Base-by-base conservation (phyloP, 1,140 invertebrate genomes). In the Orius insidiosus region DNA sequence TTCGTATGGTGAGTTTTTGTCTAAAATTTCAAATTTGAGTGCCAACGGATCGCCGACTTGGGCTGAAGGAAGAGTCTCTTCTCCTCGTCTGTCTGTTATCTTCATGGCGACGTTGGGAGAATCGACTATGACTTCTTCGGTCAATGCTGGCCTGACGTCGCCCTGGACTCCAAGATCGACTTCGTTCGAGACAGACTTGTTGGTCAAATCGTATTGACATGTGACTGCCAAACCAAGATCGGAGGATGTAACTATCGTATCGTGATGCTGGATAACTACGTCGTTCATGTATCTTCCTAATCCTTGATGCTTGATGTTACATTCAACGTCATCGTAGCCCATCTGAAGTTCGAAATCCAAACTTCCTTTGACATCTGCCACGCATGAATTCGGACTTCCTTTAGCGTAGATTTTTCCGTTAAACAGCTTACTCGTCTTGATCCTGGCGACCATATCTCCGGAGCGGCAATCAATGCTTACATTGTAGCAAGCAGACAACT, bases 381-480 rank as follows among this genome's bases (percentile, higher is more conserved):
- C 81, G 61, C 88, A 94, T 1, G 84, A 87, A 59, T 89, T 89
- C 11, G 87, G 87, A 52, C 84, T 84, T 8, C 85, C 83, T 59
- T 92, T 92, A 11, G 85, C 86, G 64, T 93, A 93, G 40, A 93
- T 84, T 65, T 93, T 93, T 36, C 89, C 89, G 59, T 87, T 83
- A 67, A 93, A 93, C 4, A 93, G 67, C 60, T 88, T 89, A 46
- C 80, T 88, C 4, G 88, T 92, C 59, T 85, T 80, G 57, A 93
- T 90, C 19, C 76, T 75, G 13, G 88, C 86, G 31, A 90, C 75
- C 89, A 94, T 94, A 59, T 92, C 86, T 37, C 83, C 81, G 1
- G 85, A 81, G 36, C 84, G 72, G 56, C 89, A 94, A 59, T 90
- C 85, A 54, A 92, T 87, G 54, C 81, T 86, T 13, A 92, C 85